Conservation (phyloP, 2,888 invertebrate genomes). For the Parnassius glacialis region DNA sequence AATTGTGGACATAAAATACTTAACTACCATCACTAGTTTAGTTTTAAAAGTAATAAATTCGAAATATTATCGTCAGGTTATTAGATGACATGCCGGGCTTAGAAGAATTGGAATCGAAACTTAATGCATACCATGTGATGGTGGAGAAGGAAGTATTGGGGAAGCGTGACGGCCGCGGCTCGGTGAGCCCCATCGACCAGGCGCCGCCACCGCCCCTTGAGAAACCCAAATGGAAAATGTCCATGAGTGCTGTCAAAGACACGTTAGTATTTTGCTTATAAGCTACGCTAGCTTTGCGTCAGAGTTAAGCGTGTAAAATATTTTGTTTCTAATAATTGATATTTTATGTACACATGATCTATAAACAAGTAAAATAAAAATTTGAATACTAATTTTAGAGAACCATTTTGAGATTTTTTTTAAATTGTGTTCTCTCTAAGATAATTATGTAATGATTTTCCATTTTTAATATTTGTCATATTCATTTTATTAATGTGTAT, state of each 20-base stretch:
- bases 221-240: slow-evolving; percentile 86
- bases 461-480: not conserved
- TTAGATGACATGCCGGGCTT: slow-evolving; percentile 86
- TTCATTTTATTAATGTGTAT: not conserved
- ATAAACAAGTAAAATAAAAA: no score
- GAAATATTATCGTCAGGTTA: slow-evolving; percentile 57
- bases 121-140: slow-evolving; percentile 89
- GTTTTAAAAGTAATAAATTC: not conserved
- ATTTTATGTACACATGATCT: no score
- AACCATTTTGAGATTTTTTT: slow-evolving; percentile 1
- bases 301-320: no score
- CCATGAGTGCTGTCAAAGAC: slow-evolving; percentile 81
- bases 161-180: slow-evolving; percentile 72
- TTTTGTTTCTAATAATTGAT: slow-evolving; percentile 9
- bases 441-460: not conserved
- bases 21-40: not conserved
- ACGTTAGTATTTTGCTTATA: slow-evolving; percentile 53
- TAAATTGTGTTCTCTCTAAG: not conserved
- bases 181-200: slow-evolving; percentile 69
- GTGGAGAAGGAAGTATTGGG: slow-evolving; percentile 83
- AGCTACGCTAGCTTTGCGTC: no score
- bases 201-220: slow-evolving; percentile 75
- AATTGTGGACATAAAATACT: not conserved
- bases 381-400: not conserved
- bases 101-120: slow-evolving; percentile 87